phyloP scores from a whole-genome alignment of 2,888 invertebrate species.

The Leptopilina drosophilae region DNA sequence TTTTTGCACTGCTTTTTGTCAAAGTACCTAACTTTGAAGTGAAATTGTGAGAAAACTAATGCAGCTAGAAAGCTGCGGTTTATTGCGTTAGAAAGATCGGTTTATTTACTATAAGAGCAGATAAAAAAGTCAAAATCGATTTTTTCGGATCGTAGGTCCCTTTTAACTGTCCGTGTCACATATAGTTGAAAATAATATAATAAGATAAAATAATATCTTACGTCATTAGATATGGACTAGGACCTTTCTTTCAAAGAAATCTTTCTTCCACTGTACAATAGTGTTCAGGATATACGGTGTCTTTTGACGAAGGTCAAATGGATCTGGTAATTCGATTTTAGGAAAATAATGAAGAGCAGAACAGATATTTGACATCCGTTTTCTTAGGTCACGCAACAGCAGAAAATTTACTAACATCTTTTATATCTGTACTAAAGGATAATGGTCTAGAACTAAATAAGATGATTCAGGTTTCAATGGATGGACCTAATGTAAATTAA shows the following conservation, averaged over 20 bases:
- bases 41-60: too few species aligned
- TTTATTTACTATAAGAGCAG: too few species aligned
- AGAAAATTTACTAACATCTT: slow-evolving; percentile 53
- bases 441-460: slow-evolving; percentile 45
- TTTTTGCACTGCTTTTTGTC: too few species aligned
- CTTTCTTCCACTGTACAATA: slow-evolving; percentile 41
- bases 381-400: slow-evolving; percentile 56
- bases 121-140: too few species aligned
- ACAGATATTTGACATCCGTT: slow-evolving; percentile 60
- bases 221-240: slow-evolving; percentile 52
- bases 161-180: too few species aligned
- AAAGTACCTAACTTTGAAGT: too few species aligned
- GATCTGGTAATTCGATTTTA: slow-evolving; percentile 62
- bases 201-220: slow-evolving; percentile 54
- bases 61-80: too few species aligned
- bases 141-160: too few species aligned
- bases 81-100: too few species aligned
- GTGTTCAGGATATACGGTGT: too few species aligned
- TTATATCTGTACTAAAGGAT: slow-evolving; percentile 42
- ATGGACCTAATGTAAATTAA: slow-evolving; percentile 50
- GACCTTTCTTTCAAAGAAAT: slow-evolving; percentile 52
- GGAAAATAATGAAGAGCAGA: slow-evolving; percentile 56
- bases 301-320: slow-evolving; percentile 60
- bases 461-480: slow-evolving; percentile 55
- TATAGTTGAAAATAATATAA: too few species aligned